Conservation (phyloP, 1,140 invertebrate species). For the Formica exsecta region DNA sequence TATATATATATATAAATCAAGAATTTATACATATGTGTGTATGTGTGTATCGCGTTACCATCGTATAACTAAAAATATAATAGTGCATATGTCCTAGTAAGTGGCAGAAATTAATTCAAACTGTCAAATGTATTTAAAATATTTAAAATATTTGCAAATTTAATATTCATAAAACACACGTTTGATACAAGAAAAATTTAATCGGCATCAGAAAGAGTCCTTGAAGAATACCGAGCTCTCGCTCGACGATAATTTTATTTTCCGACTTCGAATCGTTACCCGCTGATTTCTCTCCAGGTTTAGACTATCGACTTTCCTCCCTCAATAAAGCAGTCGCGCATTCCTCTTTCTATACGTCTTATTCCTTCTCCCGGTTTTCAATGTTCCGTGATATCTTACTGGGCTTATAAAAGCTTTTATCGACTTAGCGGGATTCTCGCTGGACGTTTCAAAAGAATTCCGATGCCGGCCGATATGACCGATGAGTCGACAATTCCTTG, state of each 20-base stretch:
- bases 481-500: conserved; percentile 35
- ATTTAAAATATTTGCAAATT: not conserved
- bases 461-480: conserved; percentile 41
- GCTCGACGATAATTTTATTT: conserved; percentile 73
- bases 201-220: not conserved
- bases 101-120: too few species aligned
- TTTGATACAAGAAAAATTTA: conserved; percentile 16
- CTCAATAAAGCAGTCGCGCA: conserved; percentile 66
- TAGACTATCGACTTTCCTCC: conserved; percentile 57
- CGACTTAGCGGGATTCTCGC: conserved; percentile 29
- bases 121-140: not conserved
- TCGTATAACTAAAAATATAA: not conserved
- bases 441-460: conserved; percentile 61
- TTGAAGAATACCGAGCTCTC: conserved; percentile 28
- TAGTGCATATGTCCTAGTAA: too few species aligned
- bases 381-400: conserved; percentile 37
- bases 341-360: conserved; percentile 65
- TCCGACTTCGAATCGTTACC: conserved; percentile 70
- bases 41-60: not conserved
- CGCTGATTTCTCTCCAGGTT: conserved; percentile 55
- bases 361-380: conserved; percentile 33
- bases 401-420: conserved; percentile 65
- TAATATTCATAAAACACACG: not conserved
- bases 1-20: too few species aligned
- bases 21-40: too few species aligned